A percentile compares a stretch with the other conserved stretches of the same genome.
Evolutionary conservation across 1,140 invertebrate species (phyloP).

Genomic region (Neelides sp.): DNA sequence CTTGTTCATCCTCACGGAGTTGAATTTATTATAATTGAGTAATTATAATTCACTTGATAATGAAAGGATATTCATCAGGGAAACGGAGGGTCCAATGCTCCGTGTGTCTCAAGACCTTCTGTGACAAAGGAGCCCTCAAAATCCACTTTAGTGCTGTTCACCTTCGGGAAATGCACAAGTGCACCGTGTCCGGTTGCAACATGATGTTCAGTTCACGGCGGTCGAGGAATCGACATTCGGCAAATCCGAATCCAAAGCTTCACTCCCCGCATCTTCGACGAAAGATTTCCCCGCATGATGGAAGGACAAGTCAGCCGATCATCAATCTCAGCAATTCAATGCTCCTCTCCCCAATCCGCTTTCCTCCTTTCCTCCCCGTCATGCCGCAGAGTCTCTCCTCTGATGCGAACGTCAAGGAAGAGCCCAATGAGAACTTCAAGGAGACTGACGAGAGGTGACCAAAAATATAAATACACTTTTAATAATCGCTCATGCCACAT

Average conservation of each 20-base stretch:
- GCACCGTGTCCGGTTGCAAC: conserved; percentile 92
- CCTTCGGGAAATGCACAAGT: conserved; percentile 95
- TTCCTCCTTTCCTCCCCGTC: neutral
- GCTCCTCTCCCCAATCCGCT: neutral
- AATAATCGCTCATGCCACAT: too few relatives aligned
- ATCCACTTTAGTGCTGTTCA: conserved; percentile 99
- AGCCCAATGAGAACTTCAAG: neutral
- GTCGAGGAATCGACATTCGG: conserved; percentile 87
- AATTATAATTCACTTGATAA: too few relatives aligned
- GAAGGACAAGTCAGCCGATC: conserved; percentile 45
- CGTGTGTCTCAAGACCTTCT: conserved; percentile 95
- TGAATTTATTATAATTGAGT: too few relatives aligned
- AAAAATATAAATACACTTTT: too few relatives aligned
- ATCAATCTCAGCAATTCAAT: neutral
- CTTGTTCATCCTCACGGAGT: too few relatives aligned
- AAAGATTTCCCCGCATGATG: conserved; percentile 85
- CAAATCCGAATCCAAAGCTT: conserved; percentile 95
- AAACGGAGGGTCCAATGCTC: conserved; percentile 96
- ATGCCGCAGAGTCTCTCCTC: too few relatives aligned
- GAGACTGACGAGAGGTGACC: neutral
- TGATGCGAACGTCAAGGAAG: too few relatives aligned
- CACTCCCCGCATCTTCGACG: conserved; percentile 83
- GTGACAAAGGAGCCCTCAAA: conserved; percentile 97
- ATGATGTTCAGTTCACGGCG: conserved; percentile 90
- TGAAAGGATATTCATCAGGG: too few relatives aligned